Base-by-base conservation (phyloP, 2,113 vertebrate genomes). In the Xenotilapia caudafasciata region DNA sequence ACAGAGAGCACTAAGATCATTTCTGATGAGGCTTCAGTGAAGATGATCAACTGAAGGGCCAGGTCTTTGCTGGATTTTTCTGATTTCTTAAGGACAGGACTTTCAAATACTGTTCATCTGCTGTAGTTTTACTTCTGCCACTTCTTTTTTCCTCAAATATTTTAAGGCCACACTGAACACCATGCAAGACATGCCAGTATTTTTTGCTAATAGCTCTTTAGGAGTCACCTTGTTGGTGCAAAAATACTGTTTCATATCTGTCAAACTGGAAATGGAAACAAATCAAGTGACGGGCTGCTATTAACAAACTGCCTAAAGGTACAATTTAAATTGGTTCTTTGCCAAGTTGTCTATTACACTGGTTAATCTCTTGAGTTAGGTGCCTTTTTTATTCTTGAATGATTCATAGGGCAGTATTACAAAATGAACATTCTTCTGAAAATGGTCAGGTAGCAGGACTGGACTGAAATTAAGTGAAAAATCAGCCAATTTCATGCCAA, bases 231-330 rank as follows among this genome's bases (percentile, higher is more conserved):
- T 17, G 40, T 73, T 73, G 23, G 14, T 73, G 0, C 0, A 45
- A 17, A 45, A 45, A 73, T 26, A 17, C 40, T 1, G 14, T 45
- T 73, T 73, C 5, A 26, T 47, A 23, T 17, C 6, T 75, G 40
- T 17, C 8, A 26, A 73, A 45, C 13, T 45, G 65, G 8, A 73
- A 73, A 73, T 45, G 21, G 40, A 45, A 26, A 45, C 38, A 73
- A 73, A 73, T 23, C 21, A 26, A 15, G 12, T 2, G 0, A 26
- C 21, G 2, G 1, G 21, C 9, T 3, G 40, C 0, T 45, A 73
- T 42, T 26, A 73, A 45, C 13, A 15, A 73, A 45, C 5, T 45
- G 8, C 65, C 65, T 26, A 45, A 15, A 15, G 21, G 4, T 45
- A 73, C 12, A 15, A 73, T 45, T 26, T 73, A 73, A 73, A 73